A percentile compares a stretch with the other conserved stretches of the same genome.
Evolutionary conservation across 2,888 invertebrate species (phyloP).

Genomic region (Chrysodeixis includens): DNA sequence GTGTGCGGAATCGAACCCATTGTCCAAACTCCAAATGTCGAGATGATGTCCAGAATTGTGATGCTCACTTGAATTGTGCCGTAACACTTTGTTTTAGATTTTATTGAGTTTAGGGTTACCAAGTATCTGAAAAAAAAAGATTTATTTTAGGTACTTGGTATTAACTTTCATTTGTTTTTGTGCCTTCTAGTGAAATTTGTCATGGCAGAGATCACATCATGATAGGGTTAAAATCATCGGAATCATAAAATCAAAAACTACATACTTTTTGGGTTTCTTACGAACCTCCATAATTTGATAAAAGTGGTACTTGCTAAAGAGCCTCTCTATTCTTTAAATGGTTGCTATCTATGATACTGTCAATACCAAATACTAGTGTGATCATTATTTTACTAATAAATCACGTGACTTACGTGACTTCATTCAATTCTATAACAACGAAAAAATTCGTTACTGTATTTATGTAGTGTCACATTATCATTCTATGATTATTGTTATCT

Average conservation of each 20-base stretch:
- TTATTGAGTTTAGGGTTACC: slow-evolving; percentile 38
- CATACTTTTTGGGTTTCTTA: too few relatives aligned
- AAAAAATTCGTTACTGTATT: slow-evolving; percentile 18
- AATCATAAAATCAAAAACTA: too few relatives aligned
- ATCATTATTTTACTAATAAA: not conserved
- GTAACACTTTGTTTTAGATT: slow-evolving; percentile 31
- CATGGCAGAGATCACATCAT: too few relatives aligned
- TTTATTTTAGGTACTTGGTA: too few relatives aligned
- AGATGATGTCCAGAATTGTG: slow-evolving; percentile 57
- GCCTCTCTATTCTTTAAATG: too few relatives aligned
- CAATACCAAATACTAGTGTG: too few relatives aligned
- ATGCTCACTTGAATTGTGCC: slow-evolving; percentile 48
- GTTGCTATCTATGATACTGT: too few relatives aligned
- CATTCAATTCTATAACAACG: slow-evolving; percentile 6
- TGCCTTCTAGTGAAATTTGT: too few relatives aligned
- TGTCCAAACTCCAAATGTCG: slow-evolving; percentile 50
- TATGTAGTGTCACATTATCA: slow-evolving; percentile 16
- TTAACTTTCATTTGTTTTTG: too few relatives aligned
- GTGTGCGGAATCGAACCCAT: slow-evolving; percentile 62
- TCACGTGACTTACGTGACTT: not conserved
- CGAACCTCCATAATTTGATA: too few relatives aligned
- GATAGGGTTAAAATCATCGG: too few relatives aligned
- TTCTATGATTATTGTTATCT: slow-evolving; percentile 36
- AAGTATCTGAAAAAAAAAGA: not conserved
- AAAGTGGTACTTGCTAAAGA: too few relatives aligned